Conservation (phyloP, 1,140 invertebrate species). For the Sminthurinus signatus region DNA sequence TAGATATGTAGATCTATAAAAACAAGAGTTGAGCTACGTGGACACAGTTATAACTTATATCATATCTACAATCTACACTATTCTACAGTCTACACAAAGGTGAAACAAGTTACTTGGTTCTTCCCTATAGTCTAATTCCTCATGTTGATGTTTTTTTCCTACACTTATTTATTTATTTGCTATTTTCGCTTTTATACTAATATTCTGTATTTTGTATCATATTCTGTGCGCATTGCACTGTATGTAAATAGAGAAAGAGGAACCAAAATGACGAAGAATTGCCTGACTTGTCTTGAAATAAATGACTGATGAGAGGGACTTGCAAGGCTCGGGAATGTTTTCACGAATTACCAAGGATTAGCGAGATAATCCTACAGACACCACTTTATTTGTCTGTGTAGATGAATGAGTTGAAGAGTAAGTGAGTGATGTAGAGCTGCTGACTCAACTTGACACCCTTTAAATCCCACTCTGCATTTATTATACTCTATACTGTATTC, state of each 20-base stretch:
- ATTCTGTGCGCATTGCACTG: too few relatives aligned
- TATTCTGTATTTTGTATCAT: too few relatives aligned
- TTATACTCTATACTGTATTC: not conserved
- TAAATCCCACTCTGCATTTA: too few relatives aligned
- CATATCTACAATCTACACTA: too few relatives aligned
- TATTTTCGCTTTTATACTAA: too few relatives aligned
- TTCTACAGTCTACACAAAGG: not conserved
- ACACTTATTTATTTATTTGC: not conserved
- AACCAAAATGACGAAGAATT: not conserved
- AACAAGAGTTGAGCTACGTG: too few relatives aligned
- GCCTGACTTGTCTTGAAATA: slow-evolving; percentile 8
- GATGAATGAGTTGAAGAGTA: not conserved
- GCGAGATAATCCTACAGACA: slow-evolving; percentile 22
- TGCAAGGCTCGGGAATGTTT: slow-evolving; percentile 14
- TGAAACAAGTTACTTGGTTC: not conserved
- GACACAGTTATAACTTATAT: too few relatives aligned
- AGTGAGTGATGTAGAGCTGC: too few relatives aligned
- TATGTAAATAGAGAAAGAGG: too few relatives aligned
- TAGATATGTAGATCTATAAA: not conserved
- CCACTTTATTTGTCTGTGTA: slow-evolving; percentile 25
- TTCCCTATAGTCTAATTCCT: not conserved
- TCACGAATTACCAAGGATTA: slow-evolving; percentile 25
- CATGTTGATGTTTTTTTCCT: not conserved
- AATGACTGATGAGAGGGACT: slow-evolving; percentile 29
- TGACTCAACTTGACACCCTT: not conserved